phyloP scores from a whole-genome alignment of 64 coral and sea anemone species.

The Dendrophyllia cribrosa region DNA sequence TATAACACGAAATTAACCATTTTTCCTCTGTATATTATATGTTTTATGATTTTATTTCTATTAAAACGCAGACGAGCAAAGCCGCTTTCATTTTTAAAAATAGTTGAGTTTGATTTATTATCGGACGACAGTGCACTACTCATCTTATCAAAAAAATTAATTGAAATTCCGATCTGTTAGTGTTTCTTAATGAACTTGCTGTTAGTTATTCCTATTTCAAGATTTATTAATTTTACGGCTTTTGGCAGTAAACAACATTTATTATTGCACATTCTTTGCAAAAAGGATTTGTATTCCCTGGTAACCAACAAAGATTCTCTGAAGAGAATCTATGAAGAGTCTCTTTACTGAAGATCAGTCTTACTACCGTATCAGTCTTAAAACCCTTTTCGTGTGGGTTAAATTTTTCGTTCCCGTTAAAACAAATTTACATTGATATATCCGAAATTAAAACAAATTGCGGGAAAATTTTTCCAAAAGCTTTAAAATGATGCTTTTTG shows the following conservation, averaged over 20 bases:
- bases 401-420: neutral
- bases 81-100: neutral
- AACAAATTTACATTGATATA: neutral
- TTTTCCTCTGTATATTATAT: neutral
- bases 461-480: neutral
- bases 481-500: neutral
- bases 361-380: no score
- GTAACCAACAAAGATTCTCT: neutral
- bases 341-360: neutral
- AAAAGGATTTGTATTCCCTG: slow-evolving; percentile 4
- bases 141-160: slow-evolving; percentile 35
- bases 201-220: slow-evolving; percentile 20
- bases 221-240: slow-evolving; percentile 47
- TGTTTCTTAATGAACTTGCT: slow-evolving; percentile 45
- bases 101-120: neutral
- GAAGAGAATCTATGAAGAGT: neutral
- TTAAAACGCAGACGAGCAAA: neutral
- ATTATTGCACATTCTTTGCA: slow-evolving; percentile 33
- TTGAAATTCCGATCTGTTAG: slow-evolving; percentile 39
- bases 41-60: neutral
- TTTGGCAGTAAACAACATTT: slow-evolving; percentile 34
- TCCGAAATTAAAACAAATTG: slow-evolving; percentile 12
- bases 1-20: neutral
- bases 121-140: neutral
- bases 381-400: neutral